Percentiles rank a stretch among this genome's conserved stretches.
These are phyloP conservation scores for Pangasius krempfi DNA, from an alignment of 2,797 vertebrate genomes.

Conservation along the genomic window DNA sequence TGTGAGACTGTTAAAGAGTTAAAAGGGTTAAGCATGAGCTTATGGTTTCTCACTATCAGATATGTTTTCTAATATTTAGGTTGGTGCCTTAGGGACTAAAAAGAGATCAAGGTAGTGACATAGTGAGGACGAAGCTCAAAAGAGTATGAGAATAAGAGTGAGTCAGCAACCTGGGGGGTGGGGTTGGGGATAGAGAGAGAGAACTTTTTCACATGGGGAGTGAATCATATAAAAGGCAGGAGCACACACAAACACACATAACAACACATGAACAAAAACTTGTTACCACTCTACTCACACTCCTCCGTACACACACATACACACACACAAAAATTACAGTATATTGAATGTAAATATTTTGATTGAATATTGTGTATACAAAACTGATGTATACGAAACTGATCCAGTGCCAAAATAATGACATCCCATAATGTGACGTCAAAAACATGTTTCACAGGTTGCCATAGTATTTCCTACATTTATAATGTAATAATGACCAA, in stretches of 20 bases:
- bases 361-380: conserved; percentile 70
- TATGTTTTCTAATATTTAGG: conserved; percentile 68
- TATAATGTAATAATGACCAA: conserved; percentile 64
- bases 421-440: conserved; percentile 79
- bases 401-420: conserved; percentile 81
- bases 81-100: conserved; percentile 77
- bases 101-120: conserved; percentile 45
- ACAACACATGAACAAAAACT: conserved; percentile 27
- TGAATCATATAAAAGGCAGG: conserved; percentile 33
- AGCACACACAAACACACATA: conserved; percentile 46
- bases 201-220: conserved; percentile 7
- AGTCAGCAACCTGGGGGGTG: conserved; percentile 35
- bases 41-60: conserved; percentile 59
- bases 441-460: conserved; percentile 76
- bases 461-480: conserved; percentile 72
- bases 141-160: conserved; percentile 18
- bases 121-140: background rate
- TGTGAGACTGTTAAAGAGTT: conserved; percentile 18
- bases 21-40: conserved; percentile 36
- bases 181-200: conserved; percentile 36
- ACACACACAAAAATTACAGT: conserved; percentile 57
- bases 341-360: conserved; percentile 83
- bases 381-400: conserved; percentile 70
- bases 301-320: conserved; percentile 40
- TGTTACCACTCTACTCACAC: conserved; percentile 23